phyloP scores from a whole-genome alignment of 2,797 vertebrate species.

The Amblyopsis hoosieri region DNA sequence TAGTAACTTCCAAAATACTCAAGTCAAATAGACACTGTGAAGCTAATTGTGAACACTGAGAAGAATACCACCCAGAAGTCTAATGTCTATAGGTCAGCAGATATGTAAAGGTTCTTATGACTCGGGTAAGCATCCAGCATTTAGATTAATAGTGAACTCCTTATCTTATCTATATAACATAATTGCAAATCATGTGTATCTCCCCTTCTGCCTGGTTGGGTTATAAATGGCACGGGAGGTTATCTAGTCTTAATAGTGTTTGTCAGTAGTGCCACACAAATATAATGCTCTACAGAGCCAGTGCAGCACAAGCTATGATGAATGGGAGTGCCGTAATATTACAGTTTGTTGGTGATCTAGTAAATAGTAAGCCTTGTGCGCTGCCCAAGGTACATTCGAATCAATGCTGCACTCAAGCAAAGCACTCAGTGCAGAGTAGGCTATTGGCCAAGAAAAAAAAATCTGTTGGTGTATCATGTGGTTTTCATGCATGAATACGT shows the following conservation, averaged over 20 bases:
- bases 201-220: slow-evolving; percentile 57
- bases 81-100: slow-evolving; percentile 73
- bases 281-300: slow-evolving; percentile 1
- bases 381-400: slow-evolving; percentile 44
- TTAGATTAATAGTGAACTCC: slow-evolving; percentile 73
- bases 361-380: slow-evolving; percentile 26
- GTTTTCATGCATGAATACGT: slow-evolving; percentile 36
- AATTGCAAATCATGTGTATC: slow-evolving; percentile 74
- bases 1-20: slow-evolving; percentile 30
- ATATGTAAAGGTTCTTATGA: slow-evolving; percentile 69
- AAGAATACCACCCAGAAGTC: slow-evolving; percentile 53
- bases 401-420: slow-evolving; percentile 37
- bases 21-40: slow-evolving; percentile 33
- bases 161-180: slow-evolving; percentile 77
- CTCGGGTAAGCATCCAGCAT: slow-evolving; percentile 50
- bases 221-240: slow-evolving; percentile 64
- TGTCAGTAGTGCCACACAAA: slow-evolving; percentile 40
- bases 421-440: slow-evolving; percentile 25
- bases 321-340: slow-evolving; percentile 22
- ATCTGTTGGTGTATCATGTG: slow-evolving; percentile 21
- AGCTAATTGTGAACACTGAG: slow-evolving; percentile 51
- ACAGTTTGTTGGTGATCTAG: slow-evolving; percentile 37
- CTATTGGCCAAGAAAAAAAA: slow-evolving; percentile 44
- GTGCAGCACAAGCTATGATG: not conserved
- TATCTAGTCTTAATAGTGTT: slow-evolving; percentile 61